Evolutionary conservation across 2,797 vertebrate species (phyloP), one percentile per base, ranked within the genome.

Genomic region (Mus minutoides): DNA sequence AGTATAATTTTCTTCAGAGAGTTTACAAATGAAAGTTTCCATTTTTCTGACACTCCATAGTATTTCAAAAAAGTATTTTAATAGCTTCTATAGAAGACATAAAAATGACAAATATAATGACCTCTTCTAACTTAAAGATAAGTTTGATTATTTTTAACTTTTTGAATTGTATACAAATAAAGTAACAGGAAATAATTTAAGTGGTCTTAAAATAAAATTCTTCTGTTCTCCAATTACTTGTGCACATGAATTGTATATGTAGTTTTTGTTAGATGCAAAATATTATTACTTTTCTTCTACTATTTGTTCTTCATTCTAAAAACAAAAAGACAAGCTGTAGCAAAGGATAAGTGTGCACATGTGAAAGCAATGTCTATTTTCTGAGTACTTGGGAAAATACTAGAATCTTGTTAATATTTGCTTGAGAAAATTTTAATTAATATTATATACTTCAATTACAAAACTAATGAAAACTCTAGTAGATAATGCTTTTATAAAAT

Each of bases 1-100:
- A 90, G 24, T 75, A n/a, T 9, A 85, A 67, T 96, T 91, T 96
- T 95, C 95, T 94, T 97, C 4, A 76, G 12, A 80, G 14, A 73
- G 5, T 84, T 52, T 76, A 83, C 88, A 0, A 89, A 90, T 91
- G 1, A 86, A 89, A 43, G 0, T 67, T 90, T 31, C 0, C 10
- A 64, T 69, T 78, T 88, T 93, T 97, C 67, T 24, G 90, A n/a
- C 2, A 0, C 8, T 96, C 56, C 90, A 0, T 54, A 12, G 29
- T 94, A 29, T 88, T 95, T 82, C 26, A 92, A 95, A 88, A 13
- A 95, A 17, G 73, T 0, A 8, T 76, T 96, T 83, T 94, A 76
- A 83, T 54, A 90, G 3, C 4, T 12, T 9, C 19, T 78, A 85
- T 11, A 92, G 87, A 82, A 73, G 73, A 12, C 52, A 34, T 40